phyloP scores from a whole-genome alignment of 2,888 invertebrate genomes.

The Junonia oenone region DNA sequence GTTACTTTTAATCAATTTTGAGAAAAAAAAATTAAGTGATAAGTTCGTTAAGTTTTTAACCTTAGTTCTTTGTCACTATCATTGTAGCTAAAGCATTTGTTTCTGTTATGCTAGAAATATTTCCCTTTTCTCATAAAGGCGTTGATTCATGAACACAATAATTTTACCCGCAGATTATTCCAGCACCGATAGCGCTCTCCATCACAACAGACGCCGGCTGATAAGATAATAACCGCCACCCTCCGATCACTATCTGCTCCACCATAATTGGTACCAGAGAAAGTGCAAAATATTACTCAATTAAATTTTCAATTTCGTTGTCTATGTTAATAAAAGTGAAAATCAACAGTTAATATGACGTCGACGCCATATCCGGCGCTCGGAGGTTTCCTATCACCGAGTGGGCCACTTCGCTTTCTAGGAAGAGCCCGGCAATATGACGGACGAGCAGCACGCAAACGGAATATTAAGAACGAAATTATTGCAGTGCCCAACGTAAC shows the following conservation, averaged over 20 bases:
- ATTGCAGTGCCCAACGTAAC: conserved; percentile 36
- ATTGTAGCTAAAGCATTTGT: neutral
- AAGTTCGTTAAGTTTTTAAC: too few relatives aligned
- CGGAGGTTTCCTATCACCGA: conserved; percentile 45
- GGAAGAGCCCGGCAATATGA: conserved; percentile 62
- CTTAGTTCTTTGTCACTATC: neutral
- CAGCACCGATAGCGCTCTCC: conserved; percentile 3
- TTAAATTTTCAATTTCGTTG: conserved; percentile 25
- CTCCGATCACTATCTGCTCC: conserved; percentile 9
- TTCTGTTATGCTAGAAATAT: neutral
- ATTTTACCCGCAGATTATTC: conserved; percentile 1
- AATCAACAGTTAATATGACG: conserved; percentile 57
- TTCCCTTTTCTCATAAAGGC: neutral
- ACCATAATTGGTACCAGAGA: conserved; percentile 13
- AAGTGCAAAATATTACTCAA: conserved; percentile 20
- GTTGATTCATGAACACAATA: conserved; percentile 3
- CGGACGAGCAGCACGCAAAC: conserved; percentile 44
- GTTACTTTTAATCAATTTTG: neutral
- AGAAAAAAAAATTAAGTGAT: neutral
- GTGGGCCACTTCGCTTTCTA: conserved; percentile 68
- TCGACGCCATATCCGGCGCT: conserved; percentile 49
- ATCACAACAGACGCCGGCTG: conserved; percentile 32
- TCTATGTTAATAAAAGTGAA: conserved; percentile 61
- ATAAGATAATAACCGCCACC: conserved; percentile 54
- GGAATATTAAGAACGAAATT: conserved; percentile 55